Evolutionary conservation across 2,888 invertebrate species (phyloP), one percentile per base, ranked within the genome.

Genomic region (Diarsia dahlii): DNA sequence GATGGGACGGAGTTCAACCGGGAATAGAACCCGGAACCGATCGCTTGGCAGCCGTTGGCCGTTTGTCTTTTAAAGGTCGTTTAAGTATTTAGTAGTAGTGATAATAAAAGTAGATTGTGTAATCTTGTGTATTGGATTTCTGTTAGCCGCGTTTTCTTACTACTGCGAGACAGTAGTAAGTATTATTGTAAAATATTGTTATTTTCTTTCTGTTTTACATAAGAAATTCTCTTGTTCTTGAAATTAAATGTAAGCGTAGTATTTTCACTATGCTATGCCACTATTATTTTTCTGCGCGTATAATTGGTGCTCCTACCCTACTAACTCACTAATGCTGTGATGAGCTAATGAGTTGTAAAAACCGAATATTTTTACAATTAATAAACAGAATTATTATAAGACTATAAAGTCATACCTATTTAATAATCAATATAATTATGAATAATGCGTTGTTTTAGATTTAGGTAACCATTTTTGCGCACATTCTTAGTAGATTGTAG

Each of bases 21-120:
- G 70, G 77, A 89, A 88, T 87, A 87, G 85, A 85, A 87, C 86
- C 83, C 85, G 88, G 88, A 88, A 88, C 84, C 50, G 45, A 70
- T 74, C 45, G 76, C 63, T 84, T 88, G 87, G 84, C 87, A 88
- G 71, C 71, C 73, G 46, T 76, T 56, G 54, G 78, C 64, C 69
- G 65, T 73, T 85, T 85, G 85, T 79, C 68, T 82, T 15, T 12
- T 12, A 88, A 83, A 87, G 86, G 87, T 87, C 88, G 75, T 75
- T 78, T 81, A 78, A 62, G 71, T 67, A 74, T 71, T 71, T 67
- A 74, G 69, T 71, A 68, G 66, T 67, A 64, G 71, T 66, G 54
- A n/a, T 65, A 69, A 72, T 84, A 82, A 72, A 84, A 70, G 76
- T 82, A 68, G 84, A 80, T 71, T 48, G 60, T 48, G 28, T 28